These are phyloP conservation scores for Cynodonichthys magdalenae DNA, from an alignment of 2,797 vertebrate species.

Conservation along the genomic window DNA sequence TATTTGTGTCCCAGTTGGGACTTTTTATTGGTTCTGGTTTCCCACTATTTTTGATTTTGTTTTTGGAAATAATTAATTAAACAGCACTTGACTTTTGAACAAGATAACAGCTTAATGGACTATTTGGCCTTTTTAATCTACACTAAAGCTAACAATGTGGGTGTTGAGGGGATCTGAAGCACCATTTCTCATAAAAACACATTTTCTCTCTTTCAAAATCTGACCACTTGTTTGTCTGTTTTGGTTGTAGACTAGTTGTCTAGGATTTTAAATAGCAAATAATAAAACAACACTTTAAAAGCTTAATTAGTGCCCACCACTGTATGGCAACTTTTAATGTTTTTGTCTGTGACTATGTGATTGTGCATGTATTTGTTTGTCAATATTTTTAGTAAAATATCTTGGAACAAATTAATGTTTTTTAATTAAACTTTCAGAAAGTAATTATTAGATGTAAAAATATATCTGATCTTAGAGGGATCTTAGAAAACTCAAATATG, in stretches of 20 bases:
- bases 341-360: too few relatives aligned
- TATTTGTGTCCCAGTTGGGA: background rate
- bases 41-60: background rate
- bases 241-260: background rate
- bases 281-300: too few relatives aligned
- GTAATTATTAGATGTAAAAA: too few relatives aligned
- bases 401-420: too few relatives aligned
- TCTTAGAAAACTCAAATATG: too few relatives aligned
- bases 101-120: background rate
- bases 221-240: background rate
- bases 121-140: background rate
- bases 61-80: background rate
- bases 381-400: too few relatives aligned
- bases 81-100: constrained; percentile 1
- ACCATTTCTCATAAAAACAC: background rate
- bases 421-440: too few relatives aligned
- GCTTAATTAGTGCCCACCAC: too few relatives aligned
- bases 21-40: background rate
- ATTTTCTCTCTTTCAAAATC: background rate
- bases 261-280: background rate
- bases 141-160: background rate
- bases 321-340: too few relatives aligned
- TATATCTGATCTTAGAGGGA: too few relatives aligned
- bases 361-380: too few relatives aligned
- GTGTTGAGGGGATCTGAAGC: background rate